Evolutionary conservation across 2,113 vertebrate species (phyloP).

Genomic region (Rhagologus leucostigma): DNA sequence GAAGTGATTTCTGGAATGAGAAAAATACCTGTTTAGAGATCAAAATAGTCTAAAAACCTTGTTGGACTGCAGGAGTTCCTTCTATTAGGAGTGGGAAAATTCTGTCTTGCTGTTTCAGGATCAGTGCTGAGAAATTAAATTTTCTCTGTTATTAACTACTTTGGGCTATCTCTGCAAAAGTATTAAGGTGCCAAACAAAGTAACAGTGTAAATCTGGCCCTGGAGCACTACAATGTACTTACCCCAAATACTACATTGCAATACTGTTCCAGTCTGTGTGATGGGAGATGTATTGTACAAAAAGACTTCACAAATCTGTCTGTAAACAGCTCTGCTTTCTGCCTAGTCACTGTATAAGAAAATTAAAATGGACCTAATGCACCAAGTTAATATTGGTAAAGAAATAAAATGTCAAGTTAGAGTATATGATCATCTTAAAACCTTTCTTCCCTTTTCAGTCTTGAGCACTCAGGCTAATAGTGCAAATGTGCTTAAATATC

Average conservation of each 20-base stretch:
- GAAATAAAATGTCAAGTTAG: neutral
- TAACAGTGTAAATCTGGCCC: neutral
- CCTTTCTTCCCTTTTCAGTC: neutral
- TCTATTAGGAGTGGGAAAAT: neutral
- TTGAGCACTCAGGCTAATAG: neutral
- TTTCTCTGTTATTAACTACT: neutral
- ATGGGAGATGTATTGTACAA: neutral
- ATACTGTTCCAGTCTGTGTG: neutral
- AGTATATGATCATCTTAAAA: neutral
- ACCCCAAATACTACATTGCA: neutral
- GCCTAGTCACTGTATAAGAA: neutral
- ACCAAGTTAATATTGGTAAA: neutral
- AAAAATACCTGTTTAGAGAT: neutral
- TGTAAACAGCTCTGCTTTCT: neutral
- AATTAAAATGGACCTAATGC: neutral
- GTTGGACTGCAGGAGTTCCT: neutral
- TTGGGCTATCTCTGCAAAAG: neutral
- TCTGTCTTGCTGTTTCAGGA: neutral
- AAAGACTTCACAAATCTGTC: neutral
- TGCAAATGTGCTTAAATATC: neutral
- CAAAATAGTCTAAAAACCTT: neutral
- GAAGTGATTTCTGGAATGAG: neutral
- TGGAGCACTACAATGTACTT: neutral
- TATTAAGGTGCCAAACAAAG: neutral
- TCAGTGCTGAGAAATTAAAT: neutral